phyloP scores from a whole-genome alignment of 2,113 vertebrate genomes.

The Hiodon alosoides region DNA sequence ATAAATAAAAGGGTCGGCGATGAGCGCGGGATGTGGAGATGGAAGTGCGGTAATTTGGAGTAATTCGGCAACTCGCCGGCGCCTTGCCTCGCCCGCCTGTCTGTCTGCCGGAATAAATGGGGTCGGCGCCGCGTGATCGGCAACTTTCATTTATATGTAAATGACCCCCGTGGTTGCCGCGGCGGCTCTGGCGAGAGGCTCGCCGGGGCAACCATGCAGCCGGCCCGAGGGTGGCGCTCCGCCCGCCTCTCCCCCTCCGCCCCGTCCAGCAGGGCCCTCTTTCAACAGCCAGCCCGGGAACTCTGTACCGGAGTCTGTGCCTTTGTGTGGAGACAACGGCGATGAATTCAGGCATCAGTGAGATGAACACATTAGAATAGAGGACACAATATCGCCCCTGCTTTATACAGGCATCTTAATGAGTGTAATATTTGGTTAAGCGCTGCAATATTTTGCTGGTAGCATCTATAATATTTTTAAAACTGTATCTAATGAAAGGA shows the following conservation, averaged over 20 bases:
- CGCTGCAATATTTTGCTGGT: too few relatives aligned
- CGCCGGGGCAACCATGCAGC: not conserved
- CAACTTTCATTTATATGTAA: slow-evolving; percentile 46
- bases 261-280: too few relatives aligned
- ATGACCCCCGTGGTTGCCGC: slow-evolving; percentile 26
- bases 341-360: too few relatives aligned
- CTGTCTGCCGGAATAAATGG: slow-evolving; percentile 38
- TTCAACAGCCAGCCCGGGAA: too few relatives aligned
- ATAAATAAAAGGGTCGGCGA: not conserved
- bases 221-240: not conserved
- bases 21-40: not conserved
- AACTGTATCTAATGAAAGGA: not conserved
- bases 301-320: too few relatives aligned
- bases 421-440: too few relatives aligned
- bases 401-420: too few relatives aligned
- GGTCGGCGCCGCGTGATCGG: slow-evolving; percentile 36
- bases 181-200: not conserved
- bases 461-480: not conserved
- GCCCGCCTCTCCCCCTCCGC: not conserved
- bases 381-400: too few relatives aligned
- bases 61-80: slow-evolving; percentile 27
- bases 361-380: too few relatives aligned
- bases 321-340: too few relatives aligned
- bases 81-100: slow-evolving; percentile 21
- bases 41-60: slow-evolving; percentile 19